Conservation (phyloP, 2,113 vertebrate species). For the Andinoacara biseriatus region DNA sequence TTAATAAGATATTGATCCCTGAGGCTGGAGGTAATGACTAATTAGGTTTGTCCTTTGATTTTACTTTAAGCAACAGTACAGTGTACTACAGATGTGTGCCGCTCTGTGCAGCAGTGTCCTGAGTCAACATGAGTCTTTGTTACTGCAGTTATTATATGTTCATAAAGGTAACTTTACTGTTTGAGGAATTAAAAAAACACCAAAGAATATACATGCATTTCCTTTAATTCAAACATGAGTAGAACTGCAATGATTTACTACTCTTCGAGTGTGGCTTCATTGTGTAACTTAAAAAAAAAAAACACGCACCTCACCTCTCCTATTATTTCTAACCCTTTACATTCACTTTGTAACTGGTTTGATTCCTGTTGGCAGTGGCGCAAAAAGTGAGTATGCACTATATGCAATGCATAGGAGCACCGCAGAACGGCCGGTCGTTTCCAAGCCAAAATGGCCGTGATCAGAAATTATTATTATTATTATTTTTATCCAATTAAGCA, state of each 20-base stretch:
- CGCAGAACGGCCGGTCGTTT: no score
- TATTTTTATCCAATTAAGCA: no score
- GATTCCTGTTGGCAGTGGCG: neutral
- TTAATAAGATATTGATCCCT: slow-evolving; percentile 28
- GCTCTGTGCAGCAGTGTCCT: neutral
- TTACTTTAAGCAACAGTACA: neutral
- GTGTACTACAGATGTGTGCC: neutral
- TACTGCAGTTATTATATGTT: neutral
- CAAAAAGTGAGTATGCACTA: no score
- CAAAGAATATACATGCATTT: neutral
- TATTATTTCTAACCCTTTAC: neutral
- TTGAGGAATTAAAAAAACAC: neutral
- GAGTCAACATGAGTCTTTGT: neutral
- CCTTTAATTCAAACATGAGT: neutral
- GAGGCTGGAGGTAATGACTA: neutral
- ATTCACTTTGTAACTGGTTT: neutral
- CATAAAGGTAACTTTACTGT: neutral
- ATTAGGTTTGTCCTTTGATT: neutral
- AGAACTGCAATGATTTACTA: no score
- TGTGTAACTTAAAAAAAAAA: neutral
- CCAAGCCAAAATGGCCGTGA: no score
- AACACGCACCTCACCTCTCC: neutral
- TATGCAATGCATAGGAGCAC: no score
- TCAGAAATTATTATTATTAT: no score
- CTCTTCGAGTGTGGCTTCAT: neutral